Evolutionary conservation across 1,140 invertebrate genomes (phyloP).

Genomic region (Danaus plexippus): DNA sequence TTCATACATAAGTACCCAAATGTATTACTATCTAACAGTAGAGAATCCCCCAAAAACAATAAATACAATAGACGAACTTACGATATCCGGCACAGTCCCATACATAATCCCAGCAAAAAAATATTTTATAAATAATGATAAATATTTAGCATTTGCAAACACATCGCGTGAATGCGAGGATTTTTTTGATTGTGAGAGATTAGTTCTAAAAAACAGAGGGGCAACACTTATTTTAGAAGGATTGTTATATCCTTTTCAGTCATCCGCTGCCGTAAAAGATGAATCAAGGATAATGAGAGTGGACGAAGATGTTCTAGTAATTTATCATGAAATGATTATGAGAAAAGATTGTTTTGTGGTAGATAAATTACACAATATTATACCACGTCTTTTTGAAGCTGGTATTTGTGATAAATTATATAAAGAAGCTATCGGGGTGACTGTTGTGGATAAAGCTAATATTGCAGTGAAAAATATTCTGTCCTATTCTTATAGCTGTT

Average conservation of each 20-base stretch:
- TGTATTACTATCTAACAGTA: conserved; percentile 52
- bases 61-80: conserved; percentile 38
- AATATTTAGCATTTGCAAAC: conserved; percentile 37
- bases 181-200: conserved; percentile 37
- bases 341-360: conserved; percentile 34
- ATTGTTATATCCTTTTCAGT: conserved; percentile 33
- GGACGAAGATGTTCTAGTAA: conserved; percentile 37
- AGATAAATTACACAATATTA: conserved; percentile 24
- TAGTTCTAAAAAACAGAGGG: conserved; percentile 26
- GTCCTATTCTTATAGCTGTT: conserved; percentile 50
- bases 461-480: conserved; percentile 36
- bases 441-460: conserved; percentile 31
- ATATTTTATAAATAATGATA: conserved; percentile 42
- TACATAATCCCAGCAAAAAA: conserved; percentile 32
- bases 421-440: conserved; percentile 47
- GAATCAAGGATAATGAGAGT: no score
- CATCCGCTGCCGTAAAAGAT: conserved; percentile 32
- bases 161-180: conserved; percentile 33
- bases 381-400: conserved; percentile 33
- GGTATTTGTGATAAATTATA: no score
- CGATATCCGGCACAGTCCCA: conserved; percentile 30
- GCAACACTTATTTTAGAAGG: conserved; percentile 24
- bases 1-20: conserved; percentile 41
- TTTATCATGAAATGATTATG: conserved; percentile 56
- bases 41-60: conserved; percentile 33